A percentile compares a stretch with the other conserved stretches of the same genome.
Conservation (phyloP, 2,888 invertebrate species). For the Dolichopus griseipennis region DNA sequence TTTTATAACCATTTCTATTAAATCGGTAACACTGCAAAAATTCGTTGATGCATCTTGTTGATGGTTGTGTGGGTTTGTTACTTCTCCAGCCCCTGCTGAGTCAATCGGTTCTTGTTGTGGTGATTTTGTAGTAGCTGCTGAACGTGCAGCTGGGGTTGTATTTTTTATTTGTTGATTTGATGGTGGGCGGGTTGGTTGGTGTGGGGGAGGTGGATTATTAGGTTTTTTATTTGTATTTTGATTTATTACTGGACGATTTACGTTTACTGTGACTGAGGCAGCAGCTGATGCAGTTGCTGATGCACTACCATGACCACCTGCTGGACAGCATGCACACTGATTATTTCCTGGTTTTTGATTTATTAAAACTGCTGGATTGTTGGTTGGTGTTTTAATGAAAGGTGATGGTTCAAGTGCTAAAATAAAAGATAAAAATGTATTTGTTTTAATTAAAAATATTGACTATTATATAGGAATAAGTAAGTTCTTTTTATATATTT, state of each 20-base stretch:
- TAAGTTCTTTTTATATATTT: no score
- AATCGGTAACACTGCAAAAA: neutral
- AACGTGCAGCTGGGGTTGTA: neutral
- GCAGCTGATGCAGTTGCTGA: neutral
- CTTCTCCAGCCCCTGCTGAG: no score
- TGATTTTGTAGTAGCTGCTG: neutral
- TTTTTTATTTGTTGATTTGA: neutral
- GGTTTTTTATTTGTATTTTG: neutral
- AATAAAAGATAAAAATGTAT: neutral
- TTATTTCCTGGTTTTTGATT: neutral
- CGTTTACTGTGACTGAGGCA: neutral
- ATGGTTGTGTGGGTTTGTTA: no score
- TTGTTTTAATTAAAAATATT: no score
- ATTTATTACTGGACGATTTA: neutral
- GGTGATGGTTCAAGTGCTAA: neutral
- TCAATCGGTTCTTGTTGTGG: no score
- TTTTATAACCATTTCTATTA: neutral
- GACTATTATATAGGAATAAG: no score
- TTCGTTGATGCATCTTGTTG: neutral
- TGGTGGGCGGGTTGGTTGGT: neutral
- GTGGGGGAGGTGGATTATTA: neutral
- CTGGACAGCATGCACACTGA: neutral
- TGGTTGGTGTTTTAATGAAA: neutral
- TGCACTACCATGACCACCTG: neutral
- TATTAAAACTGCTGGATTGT: neutral